Evolutionary conservation across 2,113 vertebrate genomes (phyloP).

Genomic region (Cebidichthys violaceus): DNA sequence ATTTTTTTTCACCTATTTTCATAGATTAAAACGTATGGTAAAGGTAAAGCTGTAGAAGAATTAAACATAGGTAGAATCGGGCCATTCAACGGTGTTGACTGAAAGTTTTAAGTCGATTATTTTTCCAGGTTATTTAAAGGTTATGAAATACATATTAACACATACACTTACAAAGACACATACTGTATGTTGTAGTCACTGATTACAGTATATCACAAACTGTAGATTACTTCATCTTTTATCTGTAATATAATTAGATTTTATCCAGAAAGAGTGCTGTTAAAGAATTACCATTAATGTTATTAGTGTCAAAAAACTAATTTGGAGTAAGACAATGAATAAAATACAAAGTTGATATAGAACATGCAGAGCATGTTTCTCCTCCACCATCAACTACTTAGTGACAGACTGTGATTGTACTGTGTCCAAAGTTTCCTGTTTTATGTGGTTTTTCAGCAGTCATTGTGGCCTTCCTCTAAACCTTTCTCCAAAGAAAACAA

Average conservation of each 20-base stretch:
- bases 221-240: background rate
- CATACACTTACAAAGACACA: background rate
- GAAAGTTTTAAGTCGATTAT: background rate
- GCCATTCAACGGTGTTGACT: background rate
- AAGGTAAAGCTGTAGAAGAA: background rate
- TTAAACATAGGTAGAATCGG: background rate
- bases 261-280: background rate
- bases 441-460: constrained; percentile 20
- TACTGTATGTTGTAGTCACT: background rate
- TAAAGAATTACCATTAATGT: background rate
- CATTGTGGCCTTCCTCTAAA: background rate
- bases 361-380: background rate
- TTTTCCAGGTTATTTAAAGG: background rate
- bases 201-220: background rate
- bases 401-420: constrained; percentile 38
- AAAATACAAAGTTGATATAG: background rate
- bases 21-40: background rate
- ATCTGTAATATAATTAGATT: background rate
- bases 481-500: background rate
- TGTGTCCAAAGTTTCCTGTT: background rate
- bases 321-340: background rate
- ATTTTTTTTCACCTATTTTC: background rate
- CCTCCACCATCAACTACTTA: constrained; percentile 20
- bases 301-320: background rate
- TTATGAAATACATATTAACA: background rate